phyloP scores from a whole-genome alignment of 2,797 vertebrate genomes.

The Glyptemys insculpta region DNA sequence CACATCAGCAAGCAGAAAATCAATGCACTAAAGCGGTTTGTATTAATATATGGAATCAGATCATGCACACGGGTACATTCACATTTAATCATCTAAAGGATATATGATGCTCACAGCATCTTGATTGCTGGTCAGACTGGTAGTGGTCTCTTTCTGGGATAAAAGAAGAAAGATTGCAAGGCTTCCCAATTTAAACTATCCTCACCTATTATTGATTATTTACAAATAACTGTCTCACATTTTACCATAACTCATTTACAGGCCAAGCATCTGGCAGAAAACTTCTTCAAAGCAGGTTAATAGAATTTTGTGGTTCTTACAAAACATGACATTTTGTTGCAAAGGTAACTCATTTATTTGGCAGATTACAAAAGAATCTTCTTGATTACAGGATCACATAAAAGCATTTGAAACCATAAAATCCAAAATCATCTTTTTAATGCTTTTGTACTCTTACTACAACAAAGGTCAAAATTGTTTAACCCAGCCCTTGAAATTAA shows the following conservation, averaged over 20 bases:
- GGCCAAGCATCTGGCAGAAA: neutral
- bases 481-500: neutral
- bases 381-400: neutral
- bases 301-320: rapidly evolving
- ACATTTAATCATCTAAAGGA: neutral
- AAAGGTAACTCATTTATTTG: neutral
- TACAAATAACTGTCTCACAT: neutral
- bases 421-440: neutral
- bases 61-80: rapidly evolving
- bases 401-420: neutral
- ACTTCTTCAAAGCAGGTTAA: neutral
- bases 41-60: neutral
- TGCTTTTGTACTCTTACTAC: neutral
- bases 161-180: neutral
- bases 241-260: neutral
- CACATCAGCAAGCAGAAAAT: neutral
- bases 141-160: neutral
- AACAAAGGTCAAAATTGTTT: conserved; percentile 12
- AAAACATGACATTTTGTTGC: neutral
- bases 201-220: neutral
- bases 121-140: neutral
- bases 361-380: neutral
- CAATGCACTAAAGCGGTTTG: neutral
- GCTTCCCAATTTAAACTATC: neutral
- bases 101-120: neutral